Conservation (phyloP, 2,888 invertebrate genomes). For the Phragmatobia fuliginosa region DNA sequence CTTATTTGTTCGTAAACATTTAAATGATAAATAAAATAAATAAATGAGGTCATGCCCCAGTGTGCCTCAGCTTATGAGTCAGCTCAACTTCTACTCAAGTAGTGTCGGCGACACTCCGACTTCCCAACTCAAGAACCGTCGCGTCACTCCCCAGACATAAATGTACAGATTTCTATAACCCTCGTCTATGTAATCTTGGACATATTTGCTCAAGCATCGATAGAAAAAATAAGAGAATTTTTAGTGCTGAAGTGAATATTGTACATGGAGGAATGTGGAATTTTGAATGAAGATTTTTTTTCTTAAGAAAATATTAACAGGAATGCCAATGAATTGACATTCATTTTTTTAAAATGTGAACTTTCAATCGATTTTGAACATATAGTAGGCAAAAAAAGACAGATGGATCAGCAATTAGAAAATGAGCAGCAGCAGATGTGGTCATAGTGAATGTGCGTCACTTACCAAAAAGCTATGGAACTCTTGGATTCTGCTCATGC, state of each 20-base stretch:
- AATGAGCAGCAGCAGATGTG: too few species aligned
- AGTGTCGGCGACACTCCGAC: constrained; percentile 63
- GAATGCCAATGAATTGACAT: background rate
- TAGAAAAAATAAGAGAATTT: background rate
- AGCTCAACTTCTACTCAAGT: constrained; percentile 59
- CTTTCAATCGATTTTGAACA: too few species aligned
- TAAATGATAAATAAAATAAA: background rate
- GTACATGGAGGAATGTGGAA: background rate
- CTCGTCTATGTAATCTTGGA: constrained; percentile 24
- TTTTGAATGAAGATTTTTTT: background rate
- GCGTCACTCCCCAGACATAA: constrained; percentile 48
- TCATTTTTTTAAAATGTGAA: too few species aligned
- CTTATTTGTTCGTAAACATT: too few species aligned
- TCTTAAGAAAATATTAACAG: background rate
- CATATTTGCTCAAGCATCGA: background rate
- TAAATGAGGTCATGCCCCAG: constrained; percentile 12
- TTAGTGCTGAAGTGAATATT: background rate
- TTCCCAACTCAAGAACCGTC: constrained; percentile 58
- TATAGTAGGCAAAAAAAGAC: too few species aligned
- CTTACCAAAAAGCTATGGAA: too few species aligned
- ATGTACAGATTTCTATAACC: constrained; percentile 42
- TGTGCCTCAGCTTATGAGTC: constrained; percentile 58
- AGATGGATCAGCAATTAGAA: too few species aligned
- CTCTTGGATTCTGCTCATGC: too few species aligned
- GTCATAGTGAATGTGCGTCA: too few species aligned